Percentiles rank a stretch among this genome's conserved stretches.
These are phyloP conservation scores for Oxyscelio sp. DNA, from an alignment of 2,888 invertebrate genomes.

Conservation along the genomic window DNA sequence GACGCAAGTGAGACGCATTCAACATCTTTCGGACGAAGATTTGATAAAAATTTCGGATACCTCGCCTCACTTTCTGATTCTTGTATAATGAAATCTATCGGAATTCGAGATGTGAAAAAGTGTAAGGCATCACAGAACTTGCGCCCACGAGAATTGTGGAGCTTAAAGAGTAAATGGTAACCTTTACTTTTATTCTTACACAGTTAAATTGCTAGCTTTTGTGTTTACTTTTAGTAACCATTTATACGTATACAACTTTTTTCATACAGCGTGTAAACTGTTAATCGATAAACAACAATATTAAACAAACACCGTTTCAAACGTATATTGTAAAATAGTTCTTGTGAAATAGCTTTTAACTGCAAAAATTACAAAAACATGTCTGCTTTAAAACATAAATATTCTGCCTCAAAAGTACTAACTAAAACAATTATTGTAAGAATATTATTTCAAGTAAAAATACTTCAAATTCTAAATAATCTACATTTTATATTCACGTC, in stretches of 20 bases:
- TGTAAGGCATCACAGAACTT: conserved; percentile 36
- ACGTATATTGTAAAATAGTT: conserved; percentile 49
- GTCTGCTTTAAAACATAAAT: too few relatives aligned
- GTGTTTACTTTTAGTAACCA: conserved; percentile 16
- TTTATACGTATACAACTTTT: conserved; percentile 14
- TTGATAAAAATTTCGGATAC: too few relatives aligned
- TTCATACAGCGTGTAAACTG: conserved; percentile 16
- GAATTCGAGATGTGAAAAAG: conserved; percentile 4
- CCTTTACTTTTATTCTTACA: conserved; percentile 15
- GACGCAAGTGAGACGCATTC: conserved; percentile 24
- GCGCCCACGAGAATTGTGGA: conserved; percentile 32
- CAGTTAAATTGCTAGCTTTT: conserved; percentile 24
- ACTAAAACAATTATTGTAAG: too few relatives aligned
- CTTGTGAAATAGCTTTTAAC: conserved; percentile 57
- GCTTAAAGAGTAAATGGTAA: conserved; percentile 31
- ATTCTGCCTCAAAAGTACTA: too few relatives aligned
- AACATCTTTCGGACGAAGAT: too few relatives aligned
- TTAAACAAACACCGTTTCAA: conserved; percentile 21
- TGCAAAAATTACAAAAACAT: too few relatives aligned
- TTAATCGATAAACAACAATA: conserved; percentile 20
- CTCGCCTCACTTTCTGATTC: conserved; percentile 79
- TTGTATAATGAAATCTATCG: conserved; percentile 57
- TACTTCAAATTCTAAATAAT: too few relatives aligned
- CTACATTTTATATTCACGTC: too few relatives aligned
- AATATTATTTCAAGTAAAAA: too few relatives aligned